Base-by-base conservation (phyloP, 2,113 vertebrate genomes). In the Hippoglossus stenolepis region DNA sequence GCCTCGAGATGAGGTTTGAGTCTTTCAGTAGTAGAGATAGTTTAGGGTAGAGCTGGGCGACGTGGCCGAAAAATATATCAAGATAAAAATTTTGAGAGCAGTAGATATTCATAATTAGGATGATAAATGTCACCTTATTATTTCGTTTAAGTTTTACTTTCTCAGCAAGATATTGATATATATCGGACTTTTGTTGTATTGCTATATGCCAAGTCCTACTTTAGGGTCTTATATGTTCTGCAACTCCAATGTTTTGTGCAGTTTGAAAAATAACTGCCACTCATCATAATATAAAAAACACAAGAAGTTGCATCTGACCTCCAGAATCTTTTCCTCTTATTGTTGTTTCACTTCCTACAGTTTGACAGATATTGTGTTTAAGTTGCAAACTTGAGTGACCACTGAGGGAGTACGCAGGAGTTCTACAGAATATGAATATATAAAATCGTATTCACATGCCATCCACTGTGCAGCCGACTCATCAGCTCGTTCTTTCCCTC, bases 401-500 rank as follows among this genome's bases (percentile, higher is more conserved):
- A 59, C 61, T 18, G 21, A 40, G 31, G 31, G 26, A 90, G 85
- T 79, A 75, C 73, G 73, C 47, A 84, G 59, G 60, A 73, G 65
- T 60, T 79, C 66, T 72, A 49, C 74, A 73, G 73, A 49, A 73
- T 79, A 75, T 53, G 40, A 11, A 43, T 43, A 43, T 43, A 43
- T 75, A 13, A 85, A 84, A 73, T 58, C 1, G 58, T 54, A 82
- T 83, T 83, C 73, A 70, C 65, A 77, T 67, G 47, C 31, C 12
- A 31, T 84, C 69, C 56, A 65, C 74, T 70, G 63, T 70, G 18
- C 62, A 51, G 78, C 84, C 85, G 69, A 84, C 60, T 83, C 75
- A 80, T 80, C 75, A 71, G 56, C 74, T 58, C 66, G 71, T 79
- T 85, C 82, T 70, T 57, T 17, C 63, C 21, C 28, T 73, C 45